Conservation (phyloP, 1,140 invertebrate species). For the Homalodisca vitripennis region DNA sequence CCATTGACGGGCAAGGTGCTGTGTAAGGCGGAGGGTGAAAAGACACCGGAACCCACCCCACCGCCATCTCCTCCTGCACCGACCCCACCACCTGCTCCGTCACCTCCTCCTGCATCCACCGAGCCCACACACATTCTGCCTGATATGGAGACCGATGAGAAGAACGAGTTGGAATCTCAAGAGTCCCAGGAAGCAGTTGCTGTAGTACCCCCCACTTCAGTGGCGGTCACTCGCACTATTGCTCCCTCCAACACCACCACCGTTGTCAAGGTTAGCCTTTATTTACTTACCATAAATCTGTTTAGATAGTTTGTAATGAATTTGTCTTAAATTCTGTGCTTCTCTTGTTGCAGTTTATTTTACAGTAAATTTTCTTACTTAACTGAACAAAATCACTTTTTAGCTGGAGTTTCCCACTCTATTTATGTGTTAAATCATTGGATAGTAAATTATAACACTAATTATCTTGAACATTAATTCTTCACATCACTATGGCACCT, state of each 20-base stretch:
- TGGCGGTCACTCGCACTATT: not conserved
- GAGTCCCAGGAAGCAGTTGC: not conserved
- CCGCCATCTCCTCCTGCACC: constrained; percentile 39
- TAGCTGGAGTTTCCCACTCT: too few relatives aligned
- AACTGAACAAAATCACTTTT: too few relatives aligned
- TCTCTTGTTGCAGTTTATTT: too few relatives aligned
- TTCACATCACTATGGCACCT: too few relatives aligned
- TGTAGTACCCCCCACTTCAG: not conserved
- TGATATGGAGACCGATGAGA: constrained; percentile 24
- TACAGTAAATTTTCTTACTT: too few relatives aligned
- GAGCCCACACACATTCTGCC: constrained; percentile 22
- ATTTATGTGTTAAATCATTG: too few relatives aligned
- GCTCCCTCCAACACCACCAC: not conserved
- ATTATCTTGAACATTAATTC: too few relatives aligned
- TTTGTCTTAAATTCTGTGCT: too few relatives aligned
- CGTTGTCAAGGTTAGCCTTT: constrained; percentile 28
- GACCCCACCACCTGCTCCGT: constrained; percentile 8
- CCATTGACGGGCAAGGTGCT: constrained; percentile 66
- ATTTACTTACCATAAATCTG: too few relatives aligned
- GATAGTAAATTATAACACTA: too few relatives aligned
- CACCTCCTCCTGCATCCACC: not conserved
- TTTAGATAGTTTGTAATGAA: too few relatives aligned
- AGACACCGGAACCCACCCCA: constrained; percentile 42
- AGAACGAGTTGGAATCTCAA: constrained; percentile 19
- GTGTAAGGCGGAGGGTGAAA: constrained; percentile 63